phyloP scores from a whole-genome alignment of 2,113 vertebrate genomes.

The Oriolus oriolus region DNA sequence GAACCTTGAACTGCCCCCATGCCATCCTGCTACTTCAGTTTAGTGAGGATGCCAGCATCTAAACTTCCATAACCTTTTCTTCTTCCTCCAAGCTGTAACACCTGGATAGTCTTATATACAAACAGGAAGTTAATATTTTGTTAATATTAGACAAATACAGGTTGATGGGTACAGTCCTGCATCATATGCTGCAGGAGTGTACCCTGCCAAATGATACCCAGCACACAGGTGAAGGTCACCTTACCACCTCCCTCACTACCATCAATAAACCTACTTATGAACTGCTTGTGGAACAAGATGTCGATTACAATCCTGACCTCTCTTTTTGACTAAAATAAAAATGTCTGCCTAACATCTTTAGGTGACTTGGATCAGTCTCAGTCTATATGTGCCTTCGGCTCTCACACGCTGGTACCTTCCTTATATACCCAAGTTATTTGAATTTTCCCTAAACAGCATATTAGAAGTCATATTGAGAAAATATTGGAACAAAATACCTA shows the following conservation, averaged over 20 bases:
- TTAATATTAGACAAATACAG: background rate
- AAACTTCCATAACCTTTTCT: background rate
- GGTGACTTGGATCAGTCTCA: background rate
- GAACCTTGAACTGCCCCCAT: background rate
- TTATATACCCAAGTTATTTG: background rate
- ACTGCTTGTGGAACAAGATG: background rate
- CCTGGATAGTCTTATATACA: background rate
- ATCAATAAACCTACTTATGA: background rate
- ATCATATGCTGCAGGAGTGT: background rate
- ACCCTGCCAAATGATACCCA: background rate
- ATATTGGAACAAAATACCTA: background rate
- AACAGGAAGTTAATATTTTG: background rate
- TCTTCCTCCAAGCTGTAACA: background rate
- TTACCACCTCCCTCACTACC: background rate
- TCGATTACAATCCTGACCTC: background rate
- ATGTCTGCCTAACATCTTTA: background rate
- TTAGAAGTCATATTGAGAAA: background rate
- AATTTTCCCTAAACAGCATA: background rate
- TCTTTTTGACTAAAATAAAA: background rate
- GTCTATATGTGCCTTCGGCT: fast-evolving
- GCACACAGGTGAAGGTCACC: background rate
- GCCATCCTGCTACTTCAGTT: background rate
- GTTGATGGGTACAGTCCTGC: background rate
- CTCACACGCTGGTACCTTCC: background rate
- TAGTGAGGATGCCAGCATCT: background rate